These are phyloP conservation scores for Mormyrops boulengeri DNA, from an alignment of 2,797 vertebrate genomes.

Conservation along the genomic window DNA sequence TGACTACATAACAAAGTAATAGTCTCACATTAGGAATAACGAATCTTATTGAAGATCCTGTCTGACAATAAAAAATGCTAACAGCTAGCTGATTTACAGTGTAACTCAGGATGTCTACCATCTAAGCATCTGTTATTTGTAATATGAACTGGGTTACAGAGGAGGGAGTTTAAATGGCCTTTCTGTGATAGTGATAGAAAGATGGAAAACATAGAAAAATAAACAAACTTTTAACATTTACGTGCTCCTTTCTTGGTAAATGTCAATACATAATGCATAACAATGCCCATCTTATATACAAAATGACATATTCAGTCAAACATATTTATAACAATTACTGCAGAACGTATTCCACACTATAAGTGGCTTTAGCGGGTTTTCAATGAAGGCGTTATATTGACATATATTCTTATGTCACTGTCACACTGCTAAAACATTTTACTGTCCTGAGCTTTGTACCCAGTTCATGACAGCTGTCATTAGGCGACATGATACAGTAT, in stretches of 20 bases:
- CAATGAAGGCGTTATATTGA: not conserved
- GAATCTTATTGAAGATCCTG: not conserved
- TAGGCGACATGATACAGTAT: not conserved
- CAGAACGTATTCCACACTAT: not conserved
- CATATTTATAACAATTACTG: not conserved
- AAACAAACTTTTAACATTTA: not conserved
- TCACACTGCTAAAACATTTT: not conserved
- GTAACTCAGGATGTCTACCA: not conserved
- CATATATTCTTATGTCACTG: not conserved
- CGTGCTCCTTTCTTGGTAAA: not conserved
- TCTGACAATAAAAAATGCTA: not conserved
- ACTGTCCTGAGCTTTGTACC: not conserved
- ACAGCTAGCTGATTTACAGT: not conserved
- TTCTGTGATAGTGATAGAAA: not conserved
- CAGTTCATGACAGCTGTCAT: not conserved
- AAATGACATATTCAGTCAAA: not conserved
- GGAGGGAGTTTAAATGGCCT: not conserved
- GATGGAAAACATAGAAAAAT: not conserved
- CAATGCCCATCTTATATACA: not conserved
- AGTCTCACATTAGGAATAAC: not conserved
- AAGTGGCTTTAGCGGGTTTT: not conserved
- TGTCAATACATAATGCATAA: conserved; percentile 4
- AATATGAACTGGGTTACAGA: not conserved
- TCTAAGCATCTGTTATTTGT: not conserved
- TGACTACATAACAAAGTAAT: not conserved